These are phyloP conservation scores for Hucho hucho DNA, from an alignment of 2,113 vertebrate genomes.

Conservation along the genomic window DNA sequence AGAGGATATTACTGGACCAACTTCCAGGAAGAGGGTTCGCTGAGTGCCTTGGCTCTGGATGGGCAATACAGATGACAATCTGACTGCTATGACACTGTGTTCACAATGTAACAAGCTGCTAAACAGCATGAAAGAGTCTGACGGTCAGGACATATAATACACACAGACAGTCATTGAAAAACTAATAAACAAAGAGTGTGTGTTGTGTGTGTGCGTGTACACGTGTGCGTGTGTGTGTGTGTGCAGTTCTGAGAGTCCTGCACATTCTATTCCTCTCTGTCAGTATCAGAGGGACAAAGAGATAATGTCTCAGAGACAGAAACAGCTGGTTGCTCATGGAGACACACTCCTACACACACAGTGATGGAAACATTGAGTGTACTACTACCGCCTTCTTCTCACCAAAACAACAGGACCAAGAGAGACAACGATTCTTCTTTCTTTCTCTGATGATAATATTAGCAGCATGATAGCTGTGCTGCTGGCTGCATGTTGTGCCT, in stretches of 20 bases:
- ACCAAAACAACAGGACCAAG: neutral
- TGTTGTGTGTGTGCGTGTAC: neutral
- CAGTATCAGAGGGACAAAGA: slow-evolving; percentile 10
- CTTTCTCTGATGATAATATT: neutral
- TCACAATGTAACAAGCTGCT: neutral
- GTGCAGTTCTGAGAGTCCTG: neutral
- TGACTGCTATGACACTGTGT: neutral
- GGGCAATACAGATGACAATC: neutral
- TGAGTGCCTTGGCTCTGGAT: neutral
- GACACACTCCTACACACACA: slow-evolving; percentile 11
- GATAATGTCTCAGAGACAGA: slow-evolving; percentile 24
- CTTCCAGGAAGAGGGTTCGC: neutral
- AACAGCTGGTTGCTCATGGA: slow-evolving; percentile 16
- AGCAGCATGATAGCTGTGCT: too few relatives aligned
- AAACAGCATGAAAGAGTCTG: neutral
- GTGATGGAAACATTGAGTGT: slow-evolving; percentile 25
- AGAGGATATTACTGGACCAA: neutral
- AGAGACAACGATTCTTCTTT: neutral
- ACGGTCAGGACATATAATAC: neutral
- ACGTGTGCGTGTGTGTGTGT: neutral
- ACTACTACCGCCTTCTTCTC: neutral
- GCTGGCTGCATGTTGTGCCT: too few relatives aligned
- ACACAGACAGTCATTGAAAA: neutral
- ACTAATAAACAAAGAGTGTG: neutral
- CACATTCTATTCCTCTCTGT: neutral